Percentiles rank a stretch among this genome's conserved stretches.
Evolutionary conservation across 2,113 vertebrate species (phyloP).

Genomic region (Columba livia): DNA sequence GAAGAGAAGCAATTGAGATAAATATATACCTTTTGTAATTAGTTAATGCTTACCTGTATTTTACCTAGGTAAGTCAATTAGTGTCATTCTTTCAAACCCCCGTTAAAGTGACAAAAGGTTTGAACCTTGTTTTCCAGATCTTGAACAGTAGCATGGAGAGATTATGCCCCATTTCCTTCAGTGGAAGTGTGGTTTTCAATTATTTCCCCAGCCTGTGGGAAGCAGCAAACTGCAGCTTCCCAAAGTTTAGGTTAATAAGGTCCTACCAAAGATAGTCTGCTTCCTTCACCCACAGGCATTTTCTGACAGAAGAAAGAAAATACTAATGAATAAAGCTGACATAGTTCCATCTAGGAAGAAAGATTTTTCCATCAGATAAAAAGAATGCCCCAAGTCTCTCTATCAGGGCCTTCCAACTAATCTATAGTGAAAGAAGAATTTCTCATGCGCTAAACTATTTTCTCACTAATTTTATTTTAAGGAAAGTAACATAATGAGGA

Average conservation of each 20-base stretch:
- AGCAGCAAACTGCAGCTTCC: background rate
- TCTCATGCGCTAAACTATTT: constrained; percentile 17
- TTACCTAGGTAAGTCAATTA: background rate
- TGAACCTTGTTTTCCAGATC: background rate
- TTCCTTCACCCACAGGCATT: background rate
- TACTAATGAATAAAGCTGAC: background rate
- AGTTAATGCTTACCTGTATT: background rate
- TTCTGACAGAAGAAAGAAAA: background rate
- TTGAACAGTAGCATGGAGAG: background rate
- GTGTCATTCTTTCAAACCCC: background rate
- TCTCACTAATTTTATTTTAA: constrained; percentile 36
- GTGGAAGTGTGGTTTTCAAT: background rate
- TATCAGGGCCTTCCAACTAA: background rate
- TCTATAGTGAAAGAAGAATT: background rate
- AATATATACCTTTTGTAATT: background rate
- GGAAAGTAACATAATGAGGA: constrained; percentile 20
- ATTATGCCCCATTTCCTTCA: background rate
- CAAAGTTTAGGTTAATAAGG: background rate
- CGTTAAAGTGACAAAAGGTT: background rate
- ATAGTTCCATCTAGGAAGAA: background rate
- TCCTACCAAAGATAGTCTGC: background rate
- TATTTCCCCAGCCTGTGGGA: background rate
- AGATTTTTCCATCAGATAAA: constrained; percentile 15
- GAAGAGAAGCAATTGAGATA: background rate
- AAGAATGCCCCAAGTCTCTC: background rate